Evolutionary conservation across 1,140 invertebrate genomes (phyloP), one percentile per base, ranked within the genome.

Genomic region (Callitettix versicolor): DNA sequence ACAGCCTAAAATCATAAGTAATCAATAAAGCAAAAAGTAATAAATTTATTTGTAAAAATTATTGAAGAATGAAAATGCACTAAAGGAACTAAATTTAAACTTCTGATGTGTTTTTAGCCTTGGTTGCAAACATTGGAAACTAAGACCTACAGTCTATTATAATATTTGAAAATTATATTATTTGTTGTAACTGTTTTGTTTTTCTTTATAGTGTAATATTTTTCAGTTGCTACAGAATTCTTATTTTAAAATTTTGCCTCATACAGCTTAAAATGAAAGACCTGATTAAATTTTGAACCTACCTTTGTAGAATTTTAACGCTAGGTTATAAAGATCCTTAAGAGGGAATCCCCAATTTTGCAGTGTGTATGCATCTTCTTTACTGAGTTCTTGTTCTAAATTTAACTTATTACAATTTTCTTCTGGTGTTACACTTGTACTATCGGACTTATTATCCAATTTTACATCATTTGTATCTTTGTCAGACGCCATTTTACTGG

Each of bases 241-340:
- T n/a, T 18, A 5, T 44, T 14, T 20, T 9, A 52, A 20, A 14
- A 14, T n/a, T 12, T 42, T 20, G 3, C 14, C 9, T 6, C 5
- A 15, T 30, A 22, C 9, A 42, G 36, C 20, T 42, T 20, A 4
- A 22, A 38, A 30, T 15, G 6, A 20, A 58, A 54, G 24, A 49
- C 51, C 15, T 6, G 12, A 46, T 33, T 11, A n/a, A 12, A 26
- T 20, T 15, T 26, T 36, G 12, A 22, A 49, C 65, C 67, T 76
- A 92, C 91, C 89, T 85, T 90, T 92, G 65, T 91, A 93, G 71
- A 93, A 94, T 64, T 77, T 80, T 21, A 92, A 69, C 18, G 86
- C 87, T 55, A 93, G 76, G 72, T 84, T 85, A 69, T 92, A 94
- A n/a, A 94, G 78, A 64, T 91, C 87, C 67, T 76, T 76, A 49